Base-by-base conservation (phyloP, 2,113 vertebrate species). In the Chaetura pelagica region DNA sequence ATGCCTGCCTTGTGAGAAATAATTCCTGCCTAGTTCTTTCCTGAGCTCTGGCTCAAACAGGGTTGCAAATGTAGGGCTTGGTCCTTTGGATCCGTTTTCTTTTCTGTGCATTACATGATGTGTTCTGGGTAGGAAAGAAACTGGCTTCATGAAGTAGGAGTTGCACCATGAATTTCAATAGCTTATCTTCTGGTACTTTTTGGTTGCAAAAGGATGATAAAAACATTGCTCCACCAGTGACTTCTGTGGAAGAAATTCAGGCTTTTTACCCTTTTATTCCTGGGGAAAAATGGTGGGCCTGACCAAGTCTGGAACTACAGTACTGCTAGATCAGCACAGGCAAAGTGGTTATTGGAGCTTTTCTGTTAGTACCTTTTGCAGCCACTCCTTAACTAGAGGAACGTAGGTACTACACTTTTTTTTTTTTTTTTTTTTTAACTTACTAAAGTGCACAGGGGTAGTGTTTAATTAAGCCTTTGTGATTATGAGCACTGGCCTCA, bases 381-480 rank as follows among this genome's bases (percentile, higher is more conserved):
- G 3, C 8, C 2, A 1, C 42, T 74, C 29, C 59, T 87, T 90
- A 69, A 73, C 38, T 18, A 74, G 67, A 85, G 61, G 23, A 23
- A 2, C 5, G 4, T 22, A 54, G n/a, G 24, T 52, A 59, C 22
- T 32, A 30, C 24, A 6, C 22, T 51, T 32, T 51, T 30, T 81
- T 85, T 76, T 86, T 51, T 55, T 51, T 32, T 51, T 30, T 81
- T 85, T 76, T 86, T 51, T 55, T 26, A 71, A 67, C 90, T 90
- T 81, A 63, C 55, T 89, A 55, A 85, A 72, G 78, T 69, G 72
- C 59, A 58, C 15, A 63, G 34, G 68, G 57, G 20, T 93, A 72
- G 84, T 93, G 76, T 71, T 87, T 93, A 95, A 87, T 95, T 96
- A 93, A 74, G 48, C 59, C 79, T 84, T 67, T 80, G 80, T 7